Percentiles rank a stretch among this genome's conserved stretches.
These are phyloP conservation scores for Mimumesa dahlbomi DNA, from an alignment of 2,888 invertebrate species.

Conservation along the genomic window DNA sequence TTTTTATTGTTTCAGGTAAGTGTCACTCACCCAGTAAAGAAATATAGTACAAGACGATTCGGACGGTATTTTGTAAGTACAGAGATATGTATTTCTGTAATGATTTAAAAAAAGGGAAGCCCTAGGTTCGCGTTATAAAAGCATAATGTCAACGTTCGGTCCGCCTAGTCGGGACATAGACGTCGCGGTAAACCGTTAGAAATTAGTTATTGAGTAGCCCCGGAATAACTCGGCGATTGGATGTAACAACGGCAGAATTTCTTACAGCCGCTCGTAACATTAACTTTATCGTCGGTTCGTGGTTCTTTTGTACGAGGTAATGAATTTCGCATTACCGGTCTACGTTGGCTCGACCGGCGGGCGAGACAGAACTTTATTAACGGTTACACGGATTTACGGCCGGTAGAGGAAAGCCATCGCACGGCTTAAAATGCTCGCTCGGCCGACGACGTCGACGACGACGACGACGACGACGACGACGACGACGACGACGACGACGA, in stretches of 20 bases:
- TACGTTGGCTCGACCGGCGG: constrained; percentile 17
- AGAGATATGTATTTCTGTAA: not conserved
- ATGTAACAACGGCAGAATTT: constrained; percentile 12
- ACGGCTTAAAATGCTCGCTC: constrained; percentile 39
- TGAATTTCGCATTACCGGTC: constrained; percentile 60
- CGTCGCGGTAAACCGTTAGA: constrained; percentile 11
- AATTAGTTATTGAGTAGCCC: constrained; percentile 22
- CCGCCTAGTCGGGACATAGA: not conserved
- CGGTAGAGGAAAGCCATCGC: constrained; percentile 30
- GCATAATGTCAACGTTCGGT: not conserved
- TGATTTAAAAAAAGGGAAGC: not conserved
- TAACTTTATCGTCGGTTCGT: constrained; percentile 47
- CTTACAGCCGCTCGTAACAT: constrained; percentile 40
- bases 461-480: too few relatives aligned
- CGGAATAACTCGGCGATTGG: constrained; percentile 1
- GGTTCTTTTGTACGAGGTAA: constrained; percentile 38
- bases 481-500: too few relatives aligned
- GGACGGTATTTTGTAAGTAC: not conserved
- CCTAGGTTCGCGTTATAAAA: not conserved
- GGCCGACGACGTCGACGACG: constrained; percentile 12
- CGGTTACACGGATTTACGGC: constrained; percentile 56
- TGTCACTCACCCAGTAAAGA: constrained; percentile 7
- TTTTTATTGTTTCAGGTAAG: constrained; percentile 54
- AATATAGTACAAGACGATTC: too few relatives aligned
- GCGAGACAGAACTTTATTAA: constrained; percentile 57